Conservation (phyloP, 35 echinoderm and acorn worm genomes). For the Hemicentrotus pulcherrimus region DNA sequence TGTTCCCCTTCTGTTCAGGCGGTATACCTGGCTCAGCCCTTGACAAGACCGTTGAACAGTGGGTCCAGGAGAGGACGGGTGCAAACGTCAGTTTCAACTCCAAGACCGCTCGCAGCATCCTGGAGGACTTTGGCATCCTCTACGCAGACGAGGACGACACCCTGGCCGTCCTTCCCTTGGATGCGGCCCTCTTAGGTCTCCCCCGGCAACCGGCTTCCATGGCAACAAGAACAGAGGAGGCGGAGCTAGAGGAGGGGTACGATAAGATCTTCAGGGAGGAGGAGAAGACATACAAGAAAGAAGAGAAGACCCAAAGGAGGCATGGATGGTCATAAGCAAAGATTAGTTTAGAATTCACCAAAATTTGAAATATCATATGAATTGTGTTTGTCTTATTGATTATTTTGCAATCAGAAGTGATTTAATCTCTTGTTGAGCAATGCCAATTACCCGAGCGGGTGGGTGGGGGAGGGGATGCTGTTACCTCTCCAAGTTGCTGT, state of each 20-base stretch:
- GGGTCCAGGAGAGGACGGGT: slow-evolving; percentile 77
- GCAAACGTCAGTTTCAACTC: slow-evolving; percentile 75
- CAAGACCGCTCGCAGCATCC: slow-evolving; percentile 62
- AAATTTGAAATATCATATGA: neutral
- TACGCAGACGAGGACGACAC: slow-evolving; percentile 65
- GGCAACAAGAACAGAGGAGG: slow-evolving; percentile 73
- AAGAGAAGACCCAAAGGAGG: slow-evolving; percentile 74
- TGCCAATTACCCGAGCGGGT: too few relatives aligned
- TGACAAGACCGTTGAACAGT: slow-evolving; percentile 81
- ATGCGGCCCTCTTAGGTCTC: slow-evolving; percentile 70
- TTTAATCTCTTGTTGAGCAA: neutral
- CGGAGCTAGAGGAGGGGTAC: slow-evolving; percentile 87
- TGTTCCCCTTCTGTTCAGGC: slow-evolving; percentile 45
- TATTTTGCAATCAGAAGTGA: neutral
- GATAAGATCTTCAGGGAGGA: slow-evolving; percentile 77
- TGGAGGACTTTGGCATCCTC: slow-evolving; percentile 74
- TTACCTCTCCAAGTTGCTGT: neutral
- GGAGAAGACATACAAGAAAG: slow-evolving; percentile 75
- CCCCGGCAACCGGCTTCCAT: slow-evolving; percentile 75
- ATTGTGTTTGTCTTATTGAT: neutral
- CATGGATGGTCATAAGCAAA: slow-evolving; percentile 70
- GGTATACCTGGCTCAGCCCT: slow-evolving; percentile 69
- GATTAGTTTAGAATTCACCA: neutral
- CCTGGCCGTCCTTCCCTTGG: slow-evolving; percentile 68
- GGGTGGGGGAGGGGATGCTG: neutral